Base-by-base conservation (phyloP, 2,113 vertebrate species). In the Bos javanicus region DNA sequence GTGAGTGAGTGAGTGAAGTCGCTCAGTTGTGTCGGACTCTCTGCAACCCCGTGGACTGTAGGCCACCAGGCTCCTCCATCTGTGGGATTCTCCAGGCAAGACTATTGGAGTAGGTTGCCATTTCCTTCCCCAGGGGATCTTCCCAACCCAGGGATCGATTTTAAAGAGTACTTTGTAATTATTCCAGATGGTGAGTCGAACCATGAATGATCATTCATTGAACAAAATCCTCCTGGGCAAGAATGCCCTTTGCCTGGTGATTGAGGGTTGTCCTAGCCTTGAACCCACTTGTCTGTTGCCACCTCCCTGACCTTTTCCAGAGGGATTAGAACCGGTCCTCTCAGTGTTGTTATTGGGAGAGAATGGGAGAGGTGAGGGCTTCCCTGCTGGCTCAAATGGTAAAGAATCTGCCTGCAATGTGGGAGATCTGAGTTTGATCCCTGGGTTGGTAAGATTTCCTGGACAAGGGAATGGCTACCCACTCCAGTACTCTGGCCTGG, bases 261-360 rank as follows among this genome's bases (percentile, higher is more conserved):
- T 13, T 2, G 59, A 50, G 14, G 7, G 4, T 82, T 11, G 1
- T 46, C 8, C 1, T 62, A n/a, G 0, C 6, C 39, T 26, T 64
- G 48, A 83, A 56, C 59, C 26, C 0, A 0, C 33, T 13, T 64
- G 5, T 54, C 25, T 62, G 5, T 33, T 50, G 25, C 52, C 21
- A 52, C 5, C 3, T 56, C 21, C 17, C 23, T 33, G 30, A 7
- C 3, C 2, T 5, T 33, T 81, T 50, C n/a, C 19, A 7, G 28
- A 52, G 26, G 43, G 50, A 14, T 43, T 9, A 64, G 7, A 5
- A 19, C 14, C 7, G 62, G 10, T 13, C 13, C 3, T 85, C 16
- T 82, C 14, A 0, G 33, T 6, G 2, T 39, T 52, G 9, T 15
- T 71, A 71, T 60, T 86, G 28, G 46, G 1, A 15, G 11, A 62